Conservation (phyloP, 2,888 invertebrate species). For the Arrhopalites spinosus region DNA sequence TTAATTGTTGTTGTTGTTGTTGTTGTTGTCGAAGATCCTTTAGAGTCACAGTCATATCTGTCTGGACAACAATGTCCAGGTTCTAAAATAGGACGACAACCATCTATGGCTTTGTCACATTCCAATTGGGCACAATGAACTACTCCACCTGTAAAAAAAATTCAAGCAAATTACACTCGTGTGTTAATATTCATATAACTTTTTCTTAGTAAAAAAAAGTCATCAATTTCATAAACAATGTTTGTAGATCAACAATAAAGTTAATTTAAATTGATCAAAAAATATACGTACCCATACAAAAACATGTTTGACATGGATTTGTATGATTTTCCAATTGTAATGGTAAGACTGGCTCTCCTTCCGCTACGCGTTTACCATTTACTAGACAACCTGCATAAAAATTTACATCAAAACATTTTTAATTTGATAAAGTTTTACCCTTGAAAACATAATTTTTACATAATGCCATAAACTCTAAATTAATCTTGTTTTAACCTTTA, state of each 20-base stretch:
- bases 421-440: too few relatives aligned
- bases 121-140: conserved; percentile 75
- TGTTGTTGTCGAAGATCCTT: not conserved
- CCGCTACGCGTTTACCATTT: conserved; percentile 67
- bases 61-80: conserved; percentile 82
- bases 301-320: conserved; percentile 65
- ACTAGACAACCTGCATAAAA: too few relatives aligned
- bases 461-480: too few relatives aligned
- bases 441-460: too few relatives aligned
- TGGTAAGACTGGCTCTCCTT: conserved; percentile 71
- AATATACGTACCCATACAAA: conserved; percentile 63
- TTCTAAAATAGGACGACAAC: conserved; percentile 75
- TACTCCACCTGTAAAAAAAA: conserved; percentile 64
- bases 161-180: too few relatives aligned
- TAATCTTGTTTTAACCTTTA: too few relatives aligned
- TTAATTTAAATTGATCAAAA: too few relatives aligned
- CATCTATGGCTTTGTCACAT: conserved; percentile 75
- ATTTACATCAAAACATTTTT: too few relatives aligned
- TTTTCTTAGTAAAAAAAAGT: too few relatives aligned
- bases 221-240: too few relatives aligned
- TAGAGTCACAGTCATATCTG: conserved; percentile 71
- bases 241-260: too few relatives aligned
- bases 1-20: not conserved
- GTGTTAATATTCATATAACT: too few relatives aligned
- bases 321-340: conserved; percentile 37